Conservation (phyloP, 2,113 vertebrate species). For the Hepsetus odoe region DNA sequence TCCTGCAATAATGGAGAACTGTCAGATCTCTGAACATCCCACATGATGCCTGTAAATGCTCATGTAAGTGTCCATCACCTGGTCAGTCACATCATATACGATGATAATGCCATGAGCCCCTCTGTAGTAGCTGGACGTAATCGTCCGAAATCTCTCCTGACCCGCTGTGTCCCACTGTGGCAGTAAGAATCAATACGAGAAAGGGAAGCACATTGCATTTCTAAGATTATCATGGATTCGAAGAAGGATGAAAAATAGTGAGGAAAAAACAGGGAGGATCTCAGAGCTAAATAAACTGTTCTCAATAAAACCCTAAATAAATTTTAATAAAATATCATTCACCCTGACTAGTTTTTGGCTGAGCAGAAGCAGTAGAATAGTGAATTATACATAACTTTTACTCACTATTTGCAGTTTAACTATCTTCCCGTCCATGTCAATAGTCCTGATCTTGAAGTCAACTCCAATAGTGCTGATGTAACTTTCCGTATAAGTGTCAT, state of each 20-base stretch:
- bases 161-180: constrained; percentile 95
- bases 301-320: no score
- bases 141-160: constrained; percentile 96
- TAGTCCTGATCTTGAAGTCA: constrained; percentile 98
- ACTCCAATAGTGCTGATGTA: constrained; percentile 99
- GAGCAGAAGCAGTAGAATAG: neutral
- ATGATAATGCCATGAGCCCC: constrained; percentile 97
- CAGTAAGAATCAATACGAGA: neutral
- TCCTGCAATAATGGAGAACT: constrained; percentile 74
- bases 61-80: constrained; percentile 72
- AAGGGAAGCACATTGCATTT: neutral
- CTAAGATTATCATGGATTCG: neutral
- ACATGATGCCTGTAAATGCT: neutral
- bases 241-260: neutral
- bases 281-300: no score
- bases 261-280: neutral
- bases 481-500: constrained; percentile 97
- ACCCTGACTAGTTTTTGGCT: neutral
- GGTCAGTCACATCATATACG: constrained; percentile 96
- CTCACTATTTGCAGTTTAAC: constrained; percentile 98
- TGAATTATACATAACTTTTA: constrained; percentile 42
- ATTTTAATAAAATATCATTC: no score
- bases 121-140: constrained; percentile 98
- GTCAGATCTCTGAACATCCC: neutral
- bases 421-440: constrained; percentile 96